Percentiles rank a stretch among this genome's conserved stretches.
Conservation (phyloP, 2,797 vertebrate species). For the Cossypha heuglini region DNA sequence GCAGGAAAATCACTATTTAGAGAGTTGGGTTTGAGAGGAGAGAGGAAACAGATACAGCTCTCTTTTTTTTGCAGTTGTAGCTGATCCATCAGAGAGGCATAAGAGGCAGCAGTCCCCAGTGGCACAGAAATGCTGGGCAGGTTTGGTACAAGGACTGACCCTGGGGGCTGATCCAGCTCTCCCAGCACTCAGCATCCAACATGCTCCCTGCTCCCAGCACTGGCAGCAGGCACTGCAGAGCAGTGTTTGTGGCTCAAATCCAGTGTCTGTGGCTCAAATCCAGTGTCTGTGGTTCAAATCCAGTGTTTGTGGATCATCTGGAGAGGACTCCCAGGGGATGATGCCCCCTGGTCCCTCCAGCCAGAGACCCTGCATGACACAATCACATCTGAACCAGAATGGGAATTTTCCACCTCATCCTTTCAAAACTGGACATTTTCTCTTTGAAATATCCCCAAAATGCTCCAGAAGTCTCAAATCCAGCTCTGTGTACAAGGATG, state of each 20-base stretch:
- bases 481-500: neutral
- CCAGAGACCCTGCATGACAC: neutral
- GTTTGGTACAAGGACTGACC: neutral
- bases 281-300: neutral
- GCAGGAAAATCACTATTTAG: neutral
- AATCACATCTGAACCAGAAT: neutral
- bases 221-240: neutral
- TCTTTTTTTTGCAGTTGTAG: neutral
- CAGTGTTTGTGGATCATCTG: neutral
- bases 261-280: neutral
- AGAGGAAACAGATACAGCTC: neutral
- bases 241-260: neutral
- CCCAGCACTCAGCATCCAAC: neutral
- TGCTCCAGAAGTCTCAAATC: neutral
- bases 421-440: neutral
- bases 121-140: neutral
- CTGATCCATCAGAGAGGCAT: rapidly evolving
- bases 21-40: neutral
- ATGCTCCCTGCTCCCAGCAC: neutral
- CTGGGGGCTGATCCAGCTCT: neutral
- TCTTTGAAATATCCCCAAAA: neutral
- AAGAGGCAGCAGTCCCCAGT: neutral
- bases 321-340: neutral
- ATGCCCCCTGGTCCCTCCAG: neutral
- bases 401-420: neutral